Evolutionary conservation across 2,797 vertebrate species (phyloP), one percentile per base, ranked within the genome.

Genomic region (Hydrocynus forskahlii): DNA sequence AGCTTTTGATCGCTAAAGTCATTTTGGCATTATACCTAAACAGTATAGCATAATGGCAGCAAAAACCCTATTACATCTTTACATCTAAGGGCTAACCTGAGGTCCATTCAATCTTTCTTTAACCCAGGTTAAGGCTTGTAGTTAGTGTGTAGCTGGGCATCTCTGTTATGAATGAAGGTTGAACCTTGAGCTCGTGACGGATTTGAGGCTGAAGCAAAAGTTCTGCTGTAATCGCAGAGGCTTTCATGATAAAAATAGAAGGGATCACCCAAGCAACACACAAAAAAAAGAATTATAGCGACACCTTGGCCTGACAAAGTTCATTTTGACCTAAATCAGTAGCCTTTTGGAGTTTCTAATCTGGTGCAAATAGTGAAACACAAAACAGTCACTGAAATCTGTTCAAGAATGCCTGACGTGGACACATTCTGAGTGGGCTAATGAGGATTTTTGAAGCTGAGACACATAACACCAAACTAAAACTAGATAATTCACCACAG

Each of bases 181-280:
- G 25, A 38, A 19, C 14, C 13, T 2, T 38, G 25, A 35, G 12
- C 62, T 40, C 35, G 6, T n/a, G 63, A 40, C 5, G 13, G 25
- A 35, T 38, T 48, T 70, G 63, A 70, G 69, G 62, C 76, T 79
- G 55, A 79, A 19, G 23, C 35, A 68, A 70, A 74, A 10, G 17
- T 16, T 16, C 63, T 40, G 67, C 25, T n/a, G 45, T 78, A 68
- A 68, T 78, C 64, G n/a, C 19, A 23, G 43, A 43, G 14, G 50
- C 21, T 54, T 75, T 68, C 21, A 5, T 6, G 64, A 16, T 75
- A 75, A 79, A 83, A 79, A 75, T 79, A 83, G 71, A 83, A 79
- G 71, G 45, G 64, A 75, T 45, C 35, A 63, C 45, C 21, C 10
- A 43, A 74, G 63, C 19, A 75, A 52, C 52, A 68, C 76, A 52